Base-by-base conservation (phyloP, 2,888 invertebrate species). In the Melanargia galathea region DNA sequence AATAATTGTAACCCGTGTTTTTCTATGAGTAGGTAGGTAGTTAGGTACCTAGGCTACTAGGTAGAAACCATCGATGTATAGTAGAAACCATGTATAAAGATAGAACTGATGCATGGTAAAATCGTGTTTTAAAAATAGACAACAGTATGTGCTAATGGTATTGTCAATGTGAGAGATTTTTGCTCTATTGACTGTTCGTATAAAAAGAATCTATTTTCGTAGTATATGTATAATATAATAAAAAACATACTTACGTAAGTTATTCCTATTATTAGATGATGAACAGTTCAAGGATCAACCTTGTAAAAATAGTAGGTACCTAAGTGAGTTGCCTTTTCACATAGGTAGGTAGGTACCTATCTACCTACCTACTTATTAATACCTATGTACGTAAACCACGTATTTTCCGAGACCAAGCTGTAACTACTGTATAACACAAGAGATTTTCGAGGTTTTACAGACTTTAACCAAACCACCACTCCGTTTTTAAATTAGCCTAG, bases 151-250 rank as follows among this genome's bases (percentile, higher is more conserved):
- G 16, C 30, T 51, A 51, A 30, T 51, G 1, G 3, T 8, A 8
- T 18, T 33, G 5, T 18, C 30, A 51, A 51, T 26, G 20, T 46
- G 8, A 22, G 22, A 45, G 20, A 45, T 45, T 45, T 45, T 45
- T 8, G 16, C 30, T 1, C 30, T 30, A 30, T 51, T 51, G 51
- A 33, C 18, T 18, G 3, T 51, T 51, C 18, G 10, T 30, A 30
- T 51, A 33, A 33, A 3, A 8, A 51, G 46, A 6, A 24, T 48
- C 46, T 22, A 48, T 48, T n/a, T 30, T 33, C 30, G 30, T 51
- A 33, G 16, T 3, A 30, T 18, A 26, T n/a, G 30, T 51, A 33
- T 26, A 1, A 30, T 18, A 26, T n/a, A 49, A 26, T 10, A 8
- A n/a, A 11, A 24, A n/a, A n/a, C n/a, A n/a, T n/a, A n/a, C n/a